These are phyloP conservation scores for Noctua janthe DNA, from an alignment of 2,888 invertebrate genomes.

Conservation along the genomic window DNA sequence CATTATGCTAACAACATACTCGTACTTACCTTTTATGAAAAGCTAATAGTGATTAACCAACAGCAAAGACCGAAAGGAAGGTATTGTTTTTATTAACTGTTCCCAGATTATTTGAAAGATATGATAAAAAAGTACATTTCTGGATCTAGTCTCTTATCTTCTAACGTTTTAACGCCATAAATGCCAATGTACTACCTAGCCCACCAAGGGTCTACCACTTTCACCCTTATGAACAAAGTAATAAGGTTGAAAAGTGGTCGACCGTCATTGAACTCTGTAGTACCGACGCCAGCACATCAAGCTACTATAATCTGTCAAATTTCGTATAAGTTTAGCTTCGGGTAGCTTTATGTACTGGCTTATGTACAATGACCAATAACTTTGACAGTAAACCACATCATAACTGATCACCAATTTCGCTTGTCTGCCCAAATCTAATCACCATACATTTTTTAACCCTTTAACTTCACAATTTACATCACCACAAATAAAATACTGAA, in stretches of 20 bases:
- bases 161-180: too few relatives aligned
- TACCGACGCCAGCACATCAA: too few relatives aligned
- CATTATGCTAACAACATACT: not conserved
- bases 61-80: not conserved
- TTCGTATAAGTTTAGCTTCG: too few relatives aligned
- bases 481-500: slow-evolving; percentile 13
- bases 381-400: too few relatives aligned
- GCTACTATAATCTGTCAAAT: too few relatives aligned
- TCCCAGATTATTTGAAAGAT: not conserved
- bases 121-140: not conserved
- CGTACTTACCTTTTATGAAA: not conserved
- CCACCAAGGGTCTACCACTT: too few relatives aligned
- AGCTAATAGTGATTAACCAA: not conserved
- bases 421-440: not conserved
- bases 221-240: too few relatives aligned
- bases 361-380: too few relatives aligned
- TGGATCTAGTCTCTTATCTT: not conserved
- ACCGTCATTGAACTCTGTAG: too few relatives aligned
- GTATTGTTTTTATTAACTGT: not conserved
- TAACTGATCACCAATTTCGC: not conserved
- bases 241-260: too few relatives aligned
- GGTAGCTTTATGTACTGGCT: too few relatives aligned
- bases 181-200: too few relatives aligned
- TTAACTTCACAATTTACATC: not conserved
- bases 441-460: not conserved